These are phyloP conservation scores for Eumerus sabulonum DNA, from an alignment of 2,888 invertebrate genomes.

Conservation along the genomic window DNA sequence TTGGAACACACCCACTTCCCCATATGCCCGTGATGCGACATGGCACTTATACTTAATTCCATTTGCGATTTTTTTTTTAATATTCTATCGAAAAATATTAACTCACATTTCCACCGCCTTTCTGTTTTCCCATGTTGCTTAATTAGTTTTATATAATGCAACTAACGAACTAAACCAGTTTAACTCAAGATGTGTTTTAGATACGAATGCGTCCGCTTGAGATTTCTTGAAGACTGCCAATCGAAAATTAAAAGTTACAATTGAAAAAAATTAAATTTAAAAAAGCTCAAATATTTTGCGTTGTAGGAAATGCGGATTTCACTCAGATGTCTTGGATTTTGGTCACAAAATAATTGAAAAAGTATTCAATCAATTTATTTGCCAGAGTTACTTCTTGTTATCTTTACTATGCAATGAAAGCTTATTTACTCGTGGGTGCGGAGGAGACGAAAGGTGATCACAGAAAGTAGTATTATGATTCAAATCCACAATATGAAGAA, in stretches of 20 bases:
- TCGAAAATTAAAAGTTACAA: conserved; percentile 13
- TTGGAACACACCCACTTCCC: too few species aligned
- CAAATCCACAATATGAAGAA: conserved; percentile 21
- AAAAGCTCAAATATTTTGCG: conserved; percentile 5
- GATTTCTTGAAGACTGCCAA: conserved; percentile 11
- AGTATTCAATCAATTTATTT: too few species aligned
- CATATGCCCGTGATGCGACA: too few species aligned
- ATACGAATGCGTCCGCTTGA: conserved; percentile 24
- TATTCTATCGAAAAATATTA: too few species aligned
- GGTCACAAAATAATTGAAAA: conserved; percentile 26
- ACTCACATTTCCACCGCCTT: conserved; percentile 45
- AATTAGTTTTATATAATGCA: neutral
- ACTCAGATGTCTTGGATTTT: conserved; percentile 3
- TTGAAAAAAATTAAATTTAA: neutral
- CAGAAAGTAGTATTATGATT: conserved; percentile 32
- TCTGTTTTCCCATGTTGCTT: conserved; percentile 31
- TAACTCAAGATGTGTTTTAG: too few species aligned
- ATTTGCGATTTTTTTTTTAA: too few species aligned
- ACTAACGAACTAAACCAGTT: neutral
- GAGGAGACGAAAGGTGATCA: conserved; percentile 10
- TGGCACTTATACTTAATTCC: too few species aligned
- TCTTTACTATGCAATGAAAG: too few species aligned
- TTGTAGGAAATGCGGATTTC: conserved; percentile 5
- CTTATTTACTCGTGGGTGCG: too few species aligned
- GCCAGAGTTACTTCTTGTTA: too few species aligned